These are phyloP conservation scores for Clarias batrachus DNA, from an alignment of 2,113 vertebrate species.

Conservation along the genomic window DNA sequence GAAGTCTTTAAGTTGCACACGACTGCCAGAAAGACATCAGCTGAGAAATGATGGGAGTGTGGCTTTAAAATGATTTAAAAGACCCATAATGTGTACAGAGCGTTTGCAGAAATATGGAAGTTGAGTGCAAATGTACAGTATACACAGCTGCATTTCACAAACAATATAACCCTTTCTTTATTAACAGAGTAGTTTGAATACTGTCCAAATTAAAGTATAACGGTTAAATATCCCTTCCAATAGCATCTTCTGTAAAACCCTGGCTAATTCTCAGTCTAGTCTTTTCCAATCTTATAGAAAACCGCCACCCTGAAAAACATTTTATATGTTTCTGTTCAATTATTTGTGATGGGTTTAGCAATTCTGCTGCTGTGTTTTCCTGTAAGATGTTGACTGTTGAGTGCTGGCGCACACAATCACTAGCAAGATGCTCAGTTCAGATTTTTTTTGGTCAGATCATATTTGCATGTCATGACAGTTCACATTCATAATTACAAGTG, in stretches of 20 bases:
- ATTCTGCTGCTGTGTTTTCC: not conserved
- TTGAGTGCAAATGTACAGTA: not conserved
- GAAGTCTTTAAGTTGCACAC: not conserved
- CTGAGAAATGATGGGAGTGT: not conserved
- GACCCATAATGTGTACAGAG: not conserved
- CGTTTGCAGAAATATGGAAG: not conserved
- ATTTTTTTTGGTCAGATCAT: no score
- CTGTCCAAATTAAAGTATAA: not conserved
- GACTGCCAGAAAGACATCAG: not conserved
- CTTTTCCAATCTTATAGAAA: not conserved
- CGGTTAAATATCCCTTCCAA: not conserved
- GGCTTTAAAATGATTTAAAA: not conserved
- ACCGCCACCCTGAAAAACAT: not conserved
- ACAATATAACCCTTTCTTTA: not conserved
- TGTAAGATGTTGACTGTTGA: not conserved
- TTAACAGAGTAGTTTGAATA: not conserved
- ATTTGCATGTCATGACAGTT: no score
- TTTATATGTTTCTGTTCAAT: not conserved
- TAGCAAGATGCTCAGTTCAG: no score
- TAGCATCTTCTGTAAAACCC: not conserved
- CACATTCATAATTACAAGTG: no score
- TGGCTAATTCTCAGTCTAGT: not conserved
- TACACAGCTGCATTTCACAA: not conserved
- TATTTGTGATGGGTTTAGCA: not conserved
- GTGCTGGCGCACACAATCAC: not conserved